Percentiles rank a stretch among this genome's conserved stretches.
These are phyloP conservation scores for Anarsia innoxiella DNA, from an alignment of 2,888 invertebrate genomes.

Conservation along the genomic window DNA sequence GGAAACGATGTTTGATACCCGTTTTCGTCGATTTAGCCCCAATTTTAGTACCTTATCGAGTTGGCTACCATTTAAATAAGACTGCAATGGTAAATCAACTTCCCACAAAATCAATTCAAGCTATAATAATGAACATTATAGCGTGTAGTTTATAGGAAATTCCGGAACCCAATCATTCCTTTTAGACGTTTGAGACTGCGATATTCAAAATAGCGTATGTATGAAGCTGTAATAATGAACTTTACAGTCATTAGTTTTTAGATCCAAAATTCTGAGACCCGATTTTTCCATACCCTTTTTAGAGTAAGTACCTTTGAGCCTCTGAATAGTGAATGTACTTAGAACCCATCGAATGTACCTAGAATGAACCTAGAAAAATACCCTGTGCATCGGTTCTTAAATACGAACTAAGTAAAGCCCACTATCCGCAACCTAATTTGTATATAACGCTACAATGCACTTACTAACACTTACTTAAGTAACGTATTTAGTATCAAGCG, in stretches of 20 bases:
- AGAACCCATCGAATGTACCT: not conserved
- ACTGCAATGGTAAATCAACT: not conserved
- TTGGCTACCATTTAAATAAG: not conserved
- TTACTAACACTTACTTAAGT: too few species aligned
- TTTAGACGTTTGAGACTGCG: too few species aligned
- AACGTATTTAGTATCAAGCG: too few species aligned
- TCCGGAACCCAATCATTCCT: too few species aligned
- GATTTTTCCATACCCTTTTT: too few species aligned
- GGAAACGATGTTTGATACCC: not conserved
- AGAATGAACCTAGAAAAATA: not conserved
- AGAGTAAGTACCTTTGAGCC: not conserved
- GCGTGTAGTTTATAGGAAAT: too few species aligned
- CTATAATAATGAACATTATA: too few species aligned
- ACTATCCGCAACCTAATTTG: constrained; percentile 12
- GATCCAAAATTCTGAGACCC: not conserved
- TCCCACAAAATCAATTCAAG: too few species aligned
- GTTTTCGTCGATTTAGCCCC: not conserved
- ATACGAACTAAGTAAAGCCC: constrained; percentile 19
- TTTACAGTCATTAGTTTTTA: not conserved
- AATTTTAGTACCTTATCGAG: not conserved
- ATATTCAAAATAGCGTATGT: too few species aligned
- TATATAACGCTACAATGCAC: not conserved
- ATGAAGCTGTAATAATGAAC: not conserved
- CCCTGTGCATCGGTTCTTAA: constrained; percentile 31
- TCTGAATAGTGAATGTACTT: too few species aligned